phyloP scores from a whole-genome alignment of 2,888 invertebrate genomes.

The Oligia fasciuncula region DNA sequence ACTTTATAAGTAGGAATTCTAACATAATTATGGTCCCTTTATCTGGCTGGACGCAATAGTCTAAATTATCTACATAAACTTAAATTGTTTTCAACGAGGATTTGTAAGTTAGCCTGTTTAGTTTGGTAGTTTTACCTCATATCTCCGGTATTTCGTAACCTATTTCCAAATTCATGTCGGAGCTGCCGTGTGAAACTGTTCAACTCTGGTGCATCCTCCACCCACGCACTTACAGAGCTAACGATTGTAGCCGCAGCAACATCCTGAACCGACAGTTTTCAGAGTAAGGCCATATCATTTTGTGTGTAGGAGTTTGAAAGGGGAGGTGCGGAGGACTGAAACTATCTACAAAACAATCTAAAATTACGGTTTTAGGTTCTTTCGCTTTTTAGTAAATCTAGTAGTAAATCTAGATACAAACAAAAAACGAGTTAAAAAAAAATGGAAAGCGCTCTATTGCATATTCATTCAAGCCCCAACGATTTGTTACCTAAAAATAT shows the following conservation, averaged over 20 bases:
- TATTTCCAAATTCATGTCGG: background rate
- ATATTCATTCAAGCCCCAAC: background rate
- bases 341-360: no score
- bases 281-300: background rate
- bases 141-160: background rate
- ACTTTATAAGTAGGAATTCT: background rate
- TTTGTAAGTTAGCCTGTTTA: constrained; percentile 13
- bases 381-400: no score
- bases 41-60: constrained; percentile 18
- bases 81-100: constrained; percentile 43
- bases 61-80: background rate
- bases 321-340: background rate
- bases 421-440: background rate
- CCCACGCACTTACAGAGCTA: background rate
- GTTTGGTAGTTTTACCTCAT: constrained; percentile 3
- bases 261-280: background rate
- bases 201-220: background rate
- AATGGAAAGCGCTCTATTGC: background rate
- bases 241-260: no score
- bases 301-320: background rate
- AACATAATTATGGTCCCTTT: constrained; percentile 3
- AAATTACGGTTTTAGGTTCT: no score
- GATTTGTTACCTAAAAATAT: background rate
- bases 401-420: background rate
- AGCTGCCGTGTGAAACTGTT: background rate